Evolutionary conservation across 2,113 vertebrate genomes (phyloP), one percentile per base, ranked within the genome.

Genomic region (Mugil cephalus): DNA sequence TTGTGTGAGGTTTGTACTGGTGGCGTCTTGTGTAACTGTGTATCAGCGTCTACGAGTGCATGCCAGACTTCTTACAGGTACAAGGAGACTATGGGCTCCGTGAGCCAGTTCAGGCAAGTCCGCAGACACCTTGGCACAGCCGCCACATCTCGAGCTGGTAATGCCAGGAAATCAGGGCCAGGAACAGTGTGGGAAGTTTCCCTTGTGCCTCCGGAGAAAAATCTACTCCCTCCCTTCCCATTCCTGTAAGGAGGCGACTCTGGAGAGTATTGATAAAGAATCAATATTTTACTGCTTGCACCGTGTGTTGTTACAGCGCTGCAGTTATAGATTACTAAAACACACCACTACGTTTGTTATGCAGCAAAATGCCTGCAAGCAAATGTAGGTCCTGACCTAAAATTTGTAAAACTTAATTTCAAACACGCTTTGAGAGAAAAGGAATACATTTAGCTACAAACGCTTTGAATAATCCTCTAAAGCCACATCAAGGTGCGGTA

Each of bases 71-170:
- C 54, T 74, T 8, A 21, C 65, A 65, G 46, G 66, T 55, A 51
- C 66, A 30, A 36, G 8, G 56, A 77, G 77, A 50, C 72, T 56
- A 6, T 4, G 52, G n/a, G 36, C 17, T 61, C 65, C n/a, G n/a
- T n/a, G n/a, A 58, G 65, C 89, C 82, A 83, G 88, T 92, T 72
- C 52, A 60, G 91, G 78, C 89, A 91, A 69, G 89, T 83, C 77
- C 47, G 56, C 6, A 54, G 73, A 77, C 82, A 80, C 36, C 50
- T 79, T 80, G 85, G 82, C 77, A 75, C 43, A 53, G 54, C 30
- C 36, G 80, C 78, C 79, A 60, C 50, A 71, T 79, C 56, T 48
- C 9, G 46, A 75, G 74, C 86, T 70, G 79, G 80, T 84, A 80
- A 17, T 60, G 72, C 78, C 79, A 67, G 82, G 69, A 76, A 66